Evolutionary conservation across 2,797 vertebrate species (phyloP), one percentile per base, ranked within the genome.

Genomic region (Neosilurus hyrtlii): DNA sequence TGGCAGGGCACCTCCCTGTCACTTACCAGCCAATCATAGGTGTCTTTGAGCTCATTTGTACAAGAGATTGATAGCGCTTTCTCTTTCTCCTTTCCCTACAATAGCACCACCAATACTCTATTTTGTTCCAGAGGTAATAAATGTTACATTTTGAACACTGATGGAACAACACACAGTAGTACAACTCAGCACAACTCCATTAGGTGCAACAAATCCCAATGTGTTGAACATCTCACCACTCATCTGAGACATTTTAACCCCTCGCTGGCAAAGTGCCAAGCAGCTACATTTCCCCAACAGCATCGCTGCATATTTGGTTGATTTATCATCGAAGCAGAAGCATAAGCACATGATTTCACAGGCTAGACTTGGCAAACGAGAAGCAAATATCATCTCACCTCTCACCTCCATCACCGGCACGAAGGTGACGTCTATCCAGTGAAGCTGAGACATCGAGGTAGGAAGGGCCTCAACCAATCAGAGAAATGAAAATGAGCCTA

Each of bases 391-490:
- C 79, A 37, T 75, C 66, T 51, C 78, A 49, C 80, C 74, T 61
- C 78, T 73, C 43, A 11, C 24, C n/a, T 66, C 82, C 59, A 22
- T 73, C 75, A 22, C 73, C 37, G 62, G 59, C 56, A 54, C 37
- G 30, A 68, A 63, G 72, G 75, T 51, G 85, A 82, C 79, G 68
- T 78, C 65, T 83, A 43, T 74, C 35, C 22, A 9, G 16, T 2
- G 84, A 65, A 82, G 86, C 83, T 83, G 87, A 82, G 62, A 82
- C 67, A 37, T 82, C 61, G 70, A 80, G 67, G 83, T 82, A 80
- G 79, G 67, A 57, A 73, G 83, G 86, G 79, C 85, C 81, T n/a
- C 65, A 85, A 61, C 83, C 87, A 88, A 86, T 88, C 83, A 86
- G 74, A 59, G 26, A 63, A 52, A 81, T 74, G 62, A 83, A 81